Conservation (phyloP, 92 coral and sea anemone genomes). For the Porites evermanni region DNA sequence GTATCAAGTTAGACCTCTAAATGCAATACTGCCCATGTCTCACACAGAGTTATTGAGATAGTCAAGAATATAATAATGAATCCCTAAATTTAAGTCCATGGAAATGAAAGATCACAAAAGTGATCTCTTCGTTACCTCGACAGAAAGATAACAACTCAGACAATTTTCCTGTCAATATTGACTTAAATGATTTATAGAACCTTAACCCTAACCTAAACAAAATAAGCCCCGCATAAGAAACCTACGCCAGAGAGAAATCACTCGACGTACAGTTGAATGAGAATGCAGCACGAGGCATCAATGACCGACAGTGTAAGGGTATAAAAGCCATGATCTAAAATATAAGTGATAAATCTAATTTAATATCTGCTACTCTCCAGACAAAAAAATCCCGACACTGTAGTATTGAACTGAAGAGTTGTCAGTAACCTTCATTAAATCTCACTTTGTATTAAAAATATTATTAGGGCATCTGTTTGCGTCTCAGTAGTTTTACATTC, state of each 20-base stretch:
- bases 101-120: no score
- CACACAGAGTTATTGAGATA: not conserved
- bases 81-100: no score
- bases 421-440: not conserved
- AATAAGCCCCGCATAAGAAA: no score
- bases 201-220: no score
- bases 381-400: not conserved
- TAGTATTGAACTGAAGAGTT: not conserved
- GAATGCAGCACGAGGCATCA: not conserved
- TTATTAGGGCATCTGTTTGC: not conserved
- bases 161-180: no score
- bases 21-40: conserved; percentile 9
- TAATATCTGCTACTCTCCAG: not conserved
- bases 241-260: no score
- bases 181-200: no score
- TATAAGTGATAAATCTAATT: not conserved
- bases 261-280: not conserved
- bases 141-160: no score
- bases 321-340: not conserved
- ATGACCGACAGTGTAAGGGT: not conserved
- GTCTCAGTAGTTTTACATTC: no score
- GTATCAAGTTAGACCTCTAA: conserved; percentile 9
- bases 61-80: no score
- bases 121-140: no score
- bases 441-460: not conserved